Evolutionary conservation across 2,888 invertebrate genomes (phyloP), one percentile per base, ranked within the genome.

Genomic region (Macrosoma leucophasiata): DNA sequence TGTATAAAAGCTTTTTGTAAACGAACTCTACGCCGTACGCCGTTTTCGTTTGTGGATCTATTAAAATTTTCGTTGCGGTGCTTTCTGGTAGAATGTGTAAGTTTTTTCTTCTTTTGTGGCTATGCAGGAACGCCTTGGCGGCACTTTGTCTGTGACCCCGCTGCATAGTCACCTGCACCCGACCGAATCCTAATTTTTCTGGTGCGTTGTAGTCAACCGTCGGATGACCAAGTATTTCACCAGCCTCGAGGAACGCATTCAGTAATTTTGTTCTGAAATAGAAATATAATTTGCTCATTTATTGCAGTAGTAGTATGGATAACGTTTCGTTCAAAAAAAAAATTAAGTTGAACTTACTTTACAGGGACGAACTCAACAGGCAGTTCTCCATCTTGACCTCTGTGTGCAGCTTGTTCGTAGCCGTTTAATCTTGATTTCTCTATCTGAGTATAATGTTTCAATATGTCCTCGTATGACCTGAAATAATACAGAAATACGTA

Each of bases 21-120:
- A 86, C 66, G 41, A 90, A 90, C 48, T 91, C 82, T 0, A 94
- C 89, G 0, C 92, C 93, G 39, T 87, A 86, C 0, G 92, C 91
- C 10, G 73, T 71, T 50, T 89, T 90, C 1, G 88, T 87, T 8
- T 63, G 42, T 0, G 81, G 78, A 52, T 91, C 87, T 9, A 93
- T 89, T 0, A 92, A 62, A 2, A 93, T 69, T 67, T 89, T 89
- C 0, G 87, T 88, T 0, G 88, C 93, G 18, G 87, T 82, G 13
- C 87, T 85, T 48, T 87, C 75, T 0, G 90, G 87, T 1, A 92
- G 69, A 11, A 92, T 88, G 53, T 89, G 89, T 2, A 94, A 73
- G 62, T 94, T 94, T 7, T 58, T 68, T 28, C 92, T 77, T 4
- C 74, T 64, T 42, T 86, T 79, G 48, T 89, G 79, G 6, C 87